Base-by-base conservation (phyloP, 2,888 invertebrate genomes). In the Cataglyphis altisquamis region DNA sequence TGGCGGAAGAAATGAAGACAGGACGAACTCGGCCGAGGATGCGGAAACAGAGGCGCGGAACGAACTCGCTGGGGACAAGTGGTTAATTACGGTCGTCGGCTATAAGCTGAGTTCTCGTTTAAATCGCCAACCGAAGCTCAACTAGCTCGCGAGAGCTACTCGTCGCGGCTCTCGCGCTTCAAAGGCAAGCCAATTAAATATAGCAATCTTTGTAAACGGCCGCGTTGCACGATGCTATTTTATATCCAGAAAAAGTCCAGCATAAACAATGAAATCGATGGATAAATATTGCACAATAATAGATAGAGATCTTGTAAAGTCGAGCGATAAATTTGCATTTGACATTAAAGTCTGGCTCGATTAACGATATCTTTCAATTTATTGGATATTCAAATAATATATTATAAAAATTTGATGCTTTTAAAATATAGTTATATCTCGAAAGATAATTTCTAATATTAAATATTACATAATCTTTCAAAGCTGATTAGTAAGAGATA, bases 71-170 rank as follows among this genome's bases (percentile, higher is more conserved):
- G 72, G 82, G 85, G 89, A 91, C 90, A 91, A 91, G 91, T 91
- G 91, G 91, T 91, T 91, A 91, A 91, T 91, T 91, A 91, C 90
- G 91, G 85, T 88, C 86, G 86, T 85, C 83, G 86, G 74, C 82
- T 91, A 88, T 89, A 87, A 88, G 87, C 72, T 83, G 83, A 89
- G 90, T 87, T 87, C 87, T 85, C 91, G 67, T 90, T 91, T 87
- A 52, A 87, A 90, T 86, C 86, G 85, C 67, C 48, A 84, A 32
- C 62, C 83, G 84, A 52, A 64, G 86, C 87, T 88, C 88, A 84
- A 90, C 91, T 87, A 89, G 82, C 67, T 81, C 64, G 67, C 57
- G 74, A 85, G 78, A 70, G 84, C 87, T 85, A 77, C 87, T 89
- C 82, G 86, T 88, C 87, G 67, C 55, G 55, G 29, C 68, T 78